Conservation (phyloP, 2,113 vertebrate species). For the Cavia porcellus region DNA sequence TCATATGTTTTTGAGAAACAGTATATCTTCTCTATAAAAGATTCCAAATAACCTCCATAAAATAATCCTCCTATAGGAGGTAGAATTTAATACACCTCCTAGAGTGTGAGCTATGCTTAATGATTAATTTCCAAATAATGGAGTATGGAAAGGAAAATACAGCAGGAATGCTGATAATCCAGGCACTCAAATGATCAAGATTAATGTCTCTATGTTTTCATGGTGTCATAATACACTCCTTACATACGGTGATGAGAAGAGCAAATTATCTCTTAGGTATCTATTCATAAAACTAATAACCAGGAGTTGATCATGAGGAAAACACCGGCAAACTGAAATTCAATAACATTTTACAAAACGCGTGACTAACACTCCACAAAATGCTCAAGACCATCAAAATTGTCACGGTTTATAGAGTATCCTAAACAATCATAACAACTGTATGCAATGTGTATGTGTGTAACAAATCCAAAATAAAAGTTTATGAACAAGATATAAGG, state of each 20-base stretch:
- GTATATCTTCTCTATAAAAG: neutral
- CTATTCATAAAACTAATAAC: neutral
- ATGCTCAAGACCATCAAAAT: neutral
- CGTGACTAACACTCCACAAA: neutral
- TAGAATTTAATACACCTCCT: neutral
- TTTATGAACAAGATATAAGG: neutral
- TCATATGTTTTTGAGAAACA: neutral
- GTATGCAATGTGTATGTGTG: neutral
- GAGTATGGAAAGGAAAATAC: neutral
- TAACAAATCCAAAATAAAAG: slow-evolving; percentile 20
- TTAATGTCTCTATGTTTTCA: neutral
- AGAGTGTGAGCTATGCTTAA: neutral
- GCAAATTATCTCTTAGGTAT: neutral
- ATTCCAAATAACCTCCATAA: neutral
- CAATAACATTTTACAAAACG: neutral
- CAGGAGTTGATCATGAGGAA: neutral
- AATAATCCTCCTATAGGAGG: neutral
- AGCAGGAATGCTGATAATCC: neutral
- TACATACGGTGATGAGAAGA: neutral
- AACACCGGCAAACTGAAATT: neutral
- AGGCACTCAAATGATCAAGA: neutral
- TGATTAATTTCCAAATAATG: neutral
- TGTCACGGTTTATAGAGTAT: neutral
- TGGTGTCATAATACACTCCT: neutral
- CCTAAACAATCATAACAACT: neutral